phyloP scores from a whole-genome alignment of 2,888 invertebrate species.

The Aspidapion aeneum region DNA sequence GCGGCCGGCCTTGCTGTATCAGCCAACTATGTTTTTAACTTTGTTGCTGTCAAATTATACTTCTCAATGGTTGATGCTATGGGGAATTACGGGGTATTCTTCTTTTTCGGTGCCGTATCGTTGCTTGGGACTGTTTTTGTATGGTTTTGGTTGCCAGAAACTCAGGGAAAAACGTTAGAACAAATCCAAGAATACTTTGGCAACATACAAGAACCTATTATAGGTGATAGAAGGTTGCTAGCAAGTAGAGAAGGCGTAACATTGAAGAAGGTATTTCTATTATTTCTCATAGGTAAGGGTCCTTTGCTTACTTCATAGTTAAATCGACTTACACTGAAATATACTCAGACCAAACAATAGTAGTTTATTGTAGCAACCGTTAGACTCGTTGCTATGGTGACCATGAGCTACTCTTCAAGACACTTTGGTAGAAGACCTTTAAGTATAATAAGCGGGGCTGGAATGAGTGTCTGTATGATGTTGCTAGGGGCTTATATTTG shows the following conservation, averaged over 20 bases:
- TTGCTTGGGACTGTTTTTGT: constrained; percentile 52
- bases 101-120: constrained; percentile 49
- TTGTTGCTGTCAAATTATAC: constrained; percentile 52
- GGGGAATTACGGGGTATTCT: constrained; percentile 50
- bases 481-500: constrained; percentile 48
- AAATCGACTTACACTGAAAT: constrained; percentile 48
- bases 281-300: no score
- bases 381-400: constrained; percentile 47
- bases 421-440: constrained; percentile 56
- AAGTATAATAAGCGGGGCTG: constrained; percentile 55
- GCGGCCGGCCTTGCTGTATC: constrained; percentile 51
- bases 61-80: constrained; percentile 46
- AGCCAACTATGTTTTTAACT: constrained; percentile 52
- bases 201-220: no score
- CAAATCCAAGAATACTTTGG: constrained; percentile 52
- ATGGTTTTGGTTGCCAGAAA: constrained; percentile 50
- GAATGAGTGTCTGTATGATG: constrained; percentile 55
- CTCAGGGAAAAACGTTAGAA: constrained; percentile 51
- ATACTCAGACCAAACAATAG: constrained; percentile 50
- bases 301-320: constrained; percentile 55
- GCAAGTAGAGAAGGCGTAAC: no score
- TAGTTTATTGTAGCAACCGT: constrained; percentile 52
- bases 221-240: no score
- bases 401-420: constrained; percentile 50
- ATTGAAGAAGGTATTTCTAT: no score